Evolutionary conservation across 2,888 invertebrate species (phyloP).

Genomic region (Podabrus alpinus): DNA sequence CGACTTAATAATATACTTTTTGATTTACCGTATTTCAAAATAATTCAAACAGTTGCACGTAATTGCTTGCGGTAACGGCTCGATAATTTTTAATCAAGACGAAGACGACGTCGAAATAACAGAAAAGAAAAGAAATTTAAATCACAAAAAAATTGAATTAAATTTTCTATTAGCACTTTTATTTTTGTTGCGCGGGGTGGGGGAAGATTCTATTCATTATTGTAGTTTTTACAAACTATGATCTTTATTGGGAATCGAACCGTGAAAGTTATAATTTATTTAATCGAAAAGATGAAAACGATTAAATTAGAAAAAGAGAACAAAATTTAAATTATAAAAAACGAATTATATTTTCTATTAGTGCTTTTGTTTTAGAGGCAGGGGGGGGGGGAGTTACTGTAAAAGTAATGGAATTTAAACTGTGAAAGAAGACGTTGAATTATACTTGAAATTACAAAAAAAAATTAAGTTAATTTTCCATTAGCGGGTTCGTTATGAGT

Average conservation of each 20-base stretch:
- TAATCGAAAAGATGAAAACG: neutral
- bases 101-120: neutral
- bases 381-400: neutral
- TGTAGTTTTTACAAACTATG: too few species aligned
- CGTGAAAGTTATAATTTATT: too few species aligned
- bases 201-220: too few species aligned
- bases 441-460: too few species aligned
- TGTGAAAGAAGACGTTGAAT: too few species aligned
- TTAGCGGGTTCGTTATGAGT: too few species aligned
- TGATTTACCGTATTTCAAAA: neutral
- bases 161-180: too few species aligned
- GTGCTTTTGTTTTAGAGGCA: too few species aligned
- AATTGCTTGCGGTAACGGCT: neutral
- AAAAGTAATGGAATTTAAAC: too few species aligned
- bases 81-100: neutral
- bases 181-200: neutral
- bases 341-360: neutral
- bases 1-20: neutral
- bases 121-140: neutral
- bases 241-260: too few species aligned
- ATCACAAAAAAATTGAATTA: neutral
- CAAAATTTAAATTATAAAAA: neutral
- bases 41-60: neutral
- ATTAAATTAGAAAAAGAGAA: neutral
- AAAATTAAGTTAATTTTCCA: too few species aligned